phyloP scores from a whole-genome alignment of 2,113 vertebrate species.

The Phodopus roborovskii region DNA sequence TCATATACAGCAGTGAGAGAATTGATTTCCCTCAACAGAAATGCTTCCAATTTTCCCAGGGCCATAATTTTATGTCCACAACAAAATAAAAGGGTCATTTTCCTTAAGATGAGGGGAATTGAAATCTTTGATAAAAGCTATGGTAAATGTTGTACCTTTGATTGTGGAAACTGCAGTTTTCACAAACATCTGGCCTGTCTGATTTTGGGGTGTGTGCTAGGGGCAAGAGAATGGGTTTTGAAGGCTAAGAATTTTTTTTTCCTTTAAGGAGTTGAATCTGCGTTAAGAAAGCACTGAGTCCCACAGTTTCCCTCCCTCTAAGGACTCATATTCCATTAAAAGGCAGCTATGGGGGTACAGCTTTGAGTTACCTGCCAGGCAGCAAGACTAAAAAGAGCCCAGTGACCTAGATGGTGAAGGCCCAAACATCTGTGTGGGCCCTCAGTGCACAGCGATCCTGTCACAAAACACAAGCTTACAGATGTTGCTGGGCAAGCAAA shows the following conservation, averaged over 20 bases:
- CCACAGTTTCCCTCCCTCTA: constrained; percentile 11
- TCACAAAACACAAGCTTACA: neutral
- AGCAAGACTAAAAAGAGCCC: neutral
- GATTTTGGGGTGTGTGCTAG: constrained; percentile 61
- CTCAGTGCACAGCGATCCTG: neutral
- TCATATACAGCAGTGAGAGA: constrained; percentile 96
- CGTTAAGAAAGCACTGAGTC: constrained; percentile 63
- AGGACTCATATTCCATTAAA: constrained; percentile 50
- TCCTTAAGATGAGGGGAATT: constrained; percentile 93
- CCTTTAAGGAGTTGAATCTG: constrained; percentile 75
- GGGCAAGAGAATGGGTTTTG: constrained; percentile 18
- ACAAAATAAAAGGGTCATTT: constrained; percentile 99
- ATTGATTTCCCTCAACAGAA: constrained; percentile 98
- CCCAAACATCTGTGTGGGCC: neutral
- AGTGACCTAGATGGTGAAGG: constrained; percentile 15
- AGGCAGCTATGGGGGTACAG: neutral
- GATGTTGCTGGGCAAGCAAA: neutral
- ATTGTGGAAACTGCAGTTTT: constrained; percentile 89
- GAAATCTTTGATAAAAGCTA: constrained; percentile 96
- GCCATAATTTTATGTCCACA: constrained; percentile 99
- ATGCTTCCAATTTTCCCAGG: constrained; percentile 98
- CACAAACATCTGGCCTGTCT: constrained; percentile 87
- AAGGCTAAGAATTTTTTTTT: constrained; percentile 62
- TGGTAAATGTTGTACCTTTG: constrained; percentile 93
- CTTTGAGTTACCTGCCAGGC: neutral